phyloP scores from a whole-genome alignment of 1,140 invertebrate genomes.

The Drosophila chauvacae region DNA sequence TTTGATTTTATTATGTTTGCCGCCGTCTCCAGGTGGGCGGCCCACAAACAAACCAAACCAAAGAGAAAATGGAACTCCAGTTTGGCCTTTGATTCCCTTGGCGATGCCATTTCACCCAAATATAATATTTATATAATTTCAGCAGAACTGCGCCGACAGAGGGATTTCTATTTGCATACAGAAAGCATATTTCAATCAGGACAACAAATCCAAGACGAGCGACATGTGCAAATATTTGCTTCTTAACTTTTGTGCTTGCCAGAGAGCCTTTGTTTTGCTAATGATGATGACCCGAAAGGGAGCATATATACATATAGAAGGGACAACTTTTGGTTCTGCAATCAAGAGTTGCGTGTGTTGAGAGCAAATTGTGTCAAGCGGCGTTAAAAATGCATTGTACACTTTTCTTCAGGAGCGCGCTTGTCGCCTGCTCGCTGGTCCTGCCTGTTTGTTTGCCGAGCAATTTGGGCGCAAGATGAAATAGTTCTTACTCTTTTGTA shows the following conservation, averaged over 20 bases:
- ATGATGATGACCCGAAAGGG: conserved; percentile 33
- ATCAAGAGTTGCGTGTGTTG: conserved; percentile 52
- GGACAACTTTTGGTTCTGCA: conserved; percentile 22
- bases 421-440: conserved; percentile 24
- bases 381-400: conserved; percentile 52
- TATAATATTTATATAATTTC: conserved; percentile 44
- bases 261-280: conserved; percentile 35
- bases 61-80: neutral
- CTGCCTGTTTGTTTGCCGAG: conserved; percentile 63
- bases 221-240: conserved; percentile 46
- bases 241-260: conserved; percentile 40
- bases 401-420: conserved; percentile 27
- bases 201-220: neutral
- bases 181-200: conserved; percentile 44
- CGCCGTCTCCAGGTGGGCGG: conserved; percentile 27
- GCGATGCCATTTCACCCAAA: conserved; percentile 17
- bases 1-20: conserved; percentile 67
- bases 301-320: neutral
- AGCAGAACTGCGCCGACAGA: neutral
- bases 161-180: conserved; percentile 31
- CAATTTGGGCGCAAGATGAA: conserved; percentile 51
- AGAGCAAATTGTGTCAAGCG: conserved; percentile 51
- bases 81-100: conserved; percentile 18
- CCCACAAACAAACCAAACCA: conserved; percentile 1
- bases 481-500: conserved; percentile 35